These are phyloP conservation scores for Anagrus nilaparvatae DNA, from an alignment of 1,140 invertebrate genomes.

Conservation along the genomic window DNA sequence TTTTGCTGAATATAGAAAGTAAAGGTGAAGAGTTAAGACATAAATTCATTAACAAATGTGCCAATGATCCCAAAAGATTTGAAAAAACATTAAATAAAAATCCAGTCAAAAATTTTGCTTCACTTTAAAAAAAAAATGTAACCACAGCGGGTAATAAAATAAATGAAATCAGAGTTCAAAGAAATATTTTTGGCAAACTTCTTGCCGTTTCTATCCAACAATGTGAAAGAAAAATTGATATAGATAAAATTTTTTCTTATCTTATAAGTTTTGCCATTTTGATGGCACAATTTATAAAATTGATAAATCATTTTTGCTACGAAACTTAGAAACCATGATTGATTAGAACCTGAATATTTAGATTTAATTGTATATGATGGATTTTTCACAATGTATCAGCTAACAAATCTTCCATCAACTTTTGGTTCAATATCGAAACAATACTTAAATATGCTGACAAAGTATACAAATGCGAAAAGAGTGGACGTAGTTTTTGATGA, in stretches of 20 bases:
- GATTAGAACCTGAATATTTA: not conserved
- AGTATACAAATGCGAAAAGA: no score
- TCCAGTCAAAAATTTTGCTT: conserved; percentile 12
- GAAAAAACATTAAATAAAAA: conserved; percentile 15
- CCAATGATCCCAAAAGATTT: conserved; percentile 8
- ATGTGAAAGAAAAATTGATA: conserved; percentile 17
- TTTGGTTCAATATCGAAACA: no score
- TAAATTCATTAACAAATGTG: conserved; percentile 17
- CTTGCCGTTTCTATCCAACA: conserved; percentile 19
- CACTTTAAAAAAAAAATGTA: conserved; percentile 10
- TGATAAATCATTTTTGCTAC: conserved; percentile 22
- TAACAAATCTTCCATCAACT: no score
- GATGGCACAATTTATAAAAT: conserved; percentile 28
- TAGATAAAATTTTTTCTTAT: conserved; percentile 14
- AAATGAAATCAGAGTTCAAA: conserved; percentile 19
- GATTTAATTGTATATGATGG: no score
- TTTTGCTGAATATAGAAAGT: conserved; percentile 14
- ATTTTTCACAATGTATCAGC: no score
- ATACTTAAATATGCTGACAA: no score
- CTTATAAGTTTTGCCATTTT: conserved; percentile 23
- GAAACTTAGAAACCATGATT: conserved; percentile 21
- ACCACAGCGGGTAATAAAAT: conserved; percentile 14
- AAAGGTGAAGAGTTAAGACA: conserved; percentile 10
- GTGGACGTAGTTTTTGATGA: no score
- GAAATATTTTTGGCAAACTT: conserved; percentile 22